These are phyloP conservation scores for Pongo pygmaeus DNA, from an alignment of 2,113 vertebrate species.

Conservation along the genomic window DNA sequence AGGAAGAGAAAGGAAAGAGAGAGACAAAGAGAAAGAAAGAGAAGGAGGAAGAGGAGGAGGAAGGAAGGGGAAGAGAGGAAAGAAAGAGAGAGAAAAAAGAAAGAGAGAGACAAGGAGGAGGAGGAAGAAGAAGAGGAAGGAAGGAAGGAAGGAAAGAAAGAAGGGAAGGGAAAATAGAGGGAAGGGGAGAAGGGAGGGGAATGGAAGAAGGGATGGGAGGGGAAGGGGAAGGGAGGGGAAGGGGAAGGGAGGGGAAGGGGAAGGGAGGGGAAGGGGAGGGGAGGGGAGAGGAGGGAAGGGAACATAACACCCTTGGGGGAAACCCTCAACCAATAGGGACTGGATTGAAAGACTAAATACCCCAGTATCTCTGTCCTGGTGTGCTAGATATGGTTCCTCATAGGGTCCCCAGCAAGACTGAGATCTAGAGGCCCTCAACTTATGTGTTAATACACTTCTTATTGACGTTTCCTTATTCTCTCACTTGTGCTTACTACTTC, in stretches of 20 bases:
- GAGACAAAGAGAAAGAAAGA: no score
- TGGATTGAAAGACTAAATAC: neutral
- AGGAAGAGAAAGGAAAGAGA: no score
- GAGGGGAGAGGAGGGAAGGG: accelerated
- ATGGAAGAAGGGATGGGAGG: no score
- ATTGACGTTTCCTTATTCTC: neutral
- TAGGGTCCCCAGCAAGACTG: neutral
- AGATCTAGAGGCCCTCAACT: neutral
- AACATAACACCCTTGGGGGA: neutral
- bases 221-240: no score
- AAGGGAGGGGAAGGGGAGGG: accelerated
- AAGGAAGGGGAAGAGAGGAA: no score
- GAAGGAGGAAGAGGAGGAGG: no score
- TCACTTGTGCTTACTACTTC: neutral
- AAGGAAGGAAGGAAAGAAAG: no score
- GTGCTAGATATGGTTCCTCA: neutral
- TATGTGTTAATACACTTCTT: neutral
- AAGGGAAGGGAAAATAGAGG: accelerated
- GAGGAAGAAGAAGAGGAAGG: no score
- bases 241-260: no score
- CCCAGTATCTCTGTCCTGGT: neutral
- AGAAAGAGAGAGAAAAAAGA: no score
- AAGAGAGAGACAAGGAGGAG: no score
- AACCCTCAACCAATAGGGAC: neutral
- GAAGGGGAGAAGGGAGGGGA: no score